Evolutionary conservation across 2,797 vertebrate species (phyloP).

Genomic region (Mycteria americana): DNA sequence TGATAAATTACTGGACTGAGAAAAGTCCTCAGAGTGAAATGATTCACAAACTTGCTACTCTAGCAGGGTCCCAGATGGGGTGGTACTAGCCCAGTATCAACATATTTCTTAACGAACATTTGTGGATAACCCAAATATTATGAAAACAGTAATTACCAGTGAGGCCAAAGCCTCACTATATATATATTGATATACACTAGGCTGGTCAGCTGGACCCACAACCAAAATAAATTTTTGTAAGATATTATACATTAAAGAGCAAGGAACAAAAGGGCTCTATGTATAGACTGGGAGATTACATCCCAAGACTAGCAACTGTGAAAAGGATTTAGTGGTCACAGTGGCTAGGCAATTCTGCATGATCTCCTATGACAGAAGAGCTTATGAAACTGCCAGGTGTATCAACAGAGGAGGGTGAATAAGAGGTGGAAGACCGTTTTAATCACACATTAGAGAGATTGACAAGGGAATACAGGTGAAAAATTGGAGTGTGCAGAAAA

Average conservation of each 20-base stretch:
- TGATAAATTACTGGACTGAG: neutral
- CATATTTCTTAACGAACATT: neutral
- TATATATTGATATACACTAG: neutral
- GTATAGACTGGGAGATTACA: neutral
- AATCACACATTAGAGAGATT: conserved; percentile 29
- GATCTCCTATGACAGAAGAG: neutral
- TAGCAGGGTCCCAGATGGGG: neutral
- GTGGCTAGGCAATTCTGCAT: neutral
- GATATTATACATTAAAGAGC: neutral
- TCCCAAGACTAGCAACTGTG: neutral
- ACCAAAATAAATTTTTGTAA: neutral
- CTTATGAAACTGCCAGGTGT: neutral
- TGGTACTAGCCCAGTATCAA: neutral
- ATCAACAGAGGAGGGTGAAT: neutral
- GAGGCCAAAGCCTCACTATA: neutral
- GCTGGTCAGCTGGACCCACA: neutral
- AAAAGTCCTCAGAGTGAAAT: neutral
- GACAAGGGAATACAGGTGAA: neutral
- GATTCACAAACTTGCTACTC: neutral
- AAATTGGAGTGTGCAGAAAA: neutral
- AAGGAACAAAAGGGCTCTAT: neutral
- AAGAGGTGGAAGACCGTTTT: neutral
- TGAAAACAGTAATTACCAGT: neutral
- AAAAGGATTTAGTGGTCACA: conserved; percentile 5
- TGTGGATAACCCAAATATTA: neutral